Evolutionary conservation across 2,113 vertebrate genomes (phyloP), one percentile per base, ranked within the genome.

Genomic region (Anguilla japonica): DNA sequence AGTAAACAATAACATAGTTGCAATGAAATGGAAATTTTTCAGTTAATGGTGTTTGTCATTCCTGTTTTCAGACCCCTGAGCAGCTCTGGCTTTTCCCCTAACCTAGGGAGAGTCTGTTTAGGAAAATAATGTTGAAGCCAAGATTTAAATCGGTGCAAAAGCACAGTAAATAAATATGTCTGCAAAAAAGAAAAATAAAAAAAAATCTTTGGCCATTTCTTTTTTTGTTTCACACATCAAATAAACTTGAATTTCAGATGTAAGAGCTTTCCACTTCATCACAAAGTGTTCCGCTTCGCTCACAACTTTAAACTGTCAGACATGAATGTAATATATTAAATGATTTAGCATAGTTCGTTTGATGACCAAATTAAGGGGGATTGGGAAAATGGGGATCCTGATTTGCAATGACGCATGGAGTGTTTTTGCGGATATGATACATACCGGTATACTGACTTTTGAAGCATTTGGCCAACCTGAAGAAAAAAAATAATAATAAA

Each of bases 1-100:
- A 97, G 97, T 98, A 97, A 99, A 99, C 98, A 98, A 99, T 98
- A 99, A 99, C 97, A 98, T 94, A 96, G 96, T 98, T 97, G 96
- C 96, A 96, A 96, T 94, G 96, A 97, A 96, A 97, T 97, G 97
- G 96, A 97, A 96, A 95, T 96, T 95, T 96, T 95, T 95, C 92
- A 93, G 95, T 95, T 96, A 96, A 97, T 96, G 95, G 95, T 96
- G 96, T 95, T 97, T 98, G 96, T 97, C 96, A 96, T 95, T 94
- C 94, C 94, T 92, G 93, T 93, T 96, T 97, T 96, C 93, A 95
- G 94, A 90, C 89, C 92, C 93, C 94, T 90, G 89, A 91, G 85
- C 91, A 83, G 93, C 87, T 67, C 89, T 79, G 85, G 94, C 95
- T 88, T 94, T 89, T 93, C 93, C 91, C 91, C 90, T 71, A 91